Evolutionary conservation across 2,797 vertebrate genomes (phyloP), one percentile per base, ranked within the genome.

Genomic region (Falco rusticolus): DNA sequence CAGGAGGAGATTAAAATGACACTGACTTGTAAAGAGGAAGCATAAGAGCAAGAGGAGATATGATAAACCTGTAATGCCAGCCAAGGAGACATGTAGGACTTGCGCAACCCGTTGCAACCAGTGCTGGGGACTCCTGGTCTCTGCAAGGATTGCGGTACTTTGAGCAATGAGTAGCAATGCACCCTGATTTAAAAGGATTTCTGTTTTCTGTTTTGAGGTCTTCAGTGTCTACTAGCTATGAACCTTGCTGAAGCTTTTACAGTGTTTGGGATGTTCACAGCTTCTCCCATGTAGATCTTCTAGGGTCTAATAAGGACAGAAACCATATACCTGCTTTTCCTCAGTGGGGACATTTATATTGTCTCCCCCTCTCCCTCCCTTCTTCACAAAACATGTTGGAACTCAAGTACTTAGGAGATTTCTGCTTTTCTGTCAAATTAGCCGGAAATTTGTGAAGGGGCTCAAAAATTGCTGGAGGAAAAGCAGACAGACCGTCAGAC

Each of bases 391-490:
- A 48, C 26, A 8, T 16, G 5, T 63, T 92, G 86, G 65, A 90
- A 61, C 47, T 57, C 43, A 33, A 37, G 51, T 53, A n/a, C 59
- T 88, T 93, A 47, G 47, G 45, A 80, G 16, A 50, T 34, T 1
- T 21, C 63, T 70, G 47, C 25, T 80, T 74, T 88, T 90, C 76
- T 69, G 72, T 86, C 64, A 90, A 37, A 88, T 88, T 86, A 83
- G 25, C 47, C 47, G 68, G 83, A 85, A 92, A 85, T 34, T 39
- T 68, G 72, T 77, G 47, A 79, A 74, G 63, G 33, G 34, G 2
- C 31, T 93, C 54, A 79, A 76, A 76, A 87, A 45, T 28, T 17
- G 25, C 29, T 54, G 37, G 60, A 77, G 77, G 12, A 88, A 88
- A 93, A 78, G 9, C 64, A 95, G 84, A 54, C 41, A n/a, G 76